A percentile compares a stretch with the other conserved stretches of the same genome.
Conservation (phyloP, 2,888 invertebrate genomes). For the Alsophila aescularia region DNA sequence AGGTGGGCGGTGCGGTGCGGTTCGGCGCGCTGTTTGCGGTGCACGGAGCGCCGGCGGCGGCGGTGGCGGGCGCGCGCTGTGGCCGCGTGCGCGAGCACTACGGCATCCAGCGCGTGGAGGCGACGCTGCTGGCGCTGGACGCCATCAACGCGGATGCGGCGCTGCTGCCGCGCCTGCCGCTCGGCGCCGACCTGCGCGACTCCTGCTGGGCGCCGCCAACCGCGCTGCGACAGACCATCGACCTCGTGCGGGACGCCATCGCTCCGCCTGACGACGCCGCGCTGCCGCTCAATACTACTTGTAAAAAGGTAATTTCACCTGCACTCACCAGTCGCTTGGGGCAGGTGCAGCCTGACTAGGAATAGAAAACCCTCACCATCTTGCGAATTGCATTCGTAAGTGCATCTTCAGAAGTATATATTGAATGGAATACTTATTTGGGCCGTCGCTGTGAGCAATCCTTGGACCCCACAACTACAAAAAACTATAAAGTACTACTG, state of each 20-base stretch:
- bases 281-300: slow-evolving; percentile 10
- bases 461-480: no score
- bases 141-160: slow-evolving; percentile 85
- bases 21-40: slow-evolving; percentile 85
- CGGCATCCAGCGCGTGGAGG: slow-evolving; percentile 89
- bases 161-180: slow-evolving; percentile 80
- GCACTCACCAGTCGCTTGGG: no score
- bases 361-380: no score
- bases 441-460: no score
- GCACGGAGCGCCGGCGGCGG: slow-evolving; percentile 74
- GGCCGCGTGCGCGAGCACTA: slow-evolving; percentile 87
- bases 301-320: not conserved
- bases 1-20: slow-evolving; percentile 74
- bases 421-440: no score
- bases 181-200: slow-evolving; percentile 90
- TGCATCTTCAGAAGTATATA: no score
- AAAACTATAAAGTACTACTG: no score
- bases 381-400: no score
- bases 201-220: slow-evolving; percentile 93
- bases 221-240: slow-evolving; percentile 90
- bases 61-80: slow-evolving; percentile 48
- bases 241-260: slow-evolving; percentile 89
- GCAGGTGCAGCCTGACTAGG: no score
- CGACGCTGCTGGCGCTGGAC: slow-evolving; percentile 85
- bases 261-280: slow-evolving; percentile 55